Evolutionary conservation across 1,140 invertebrate genomes (phyloP).

Genomic region (Stegodyphus dumicola): DNA sequence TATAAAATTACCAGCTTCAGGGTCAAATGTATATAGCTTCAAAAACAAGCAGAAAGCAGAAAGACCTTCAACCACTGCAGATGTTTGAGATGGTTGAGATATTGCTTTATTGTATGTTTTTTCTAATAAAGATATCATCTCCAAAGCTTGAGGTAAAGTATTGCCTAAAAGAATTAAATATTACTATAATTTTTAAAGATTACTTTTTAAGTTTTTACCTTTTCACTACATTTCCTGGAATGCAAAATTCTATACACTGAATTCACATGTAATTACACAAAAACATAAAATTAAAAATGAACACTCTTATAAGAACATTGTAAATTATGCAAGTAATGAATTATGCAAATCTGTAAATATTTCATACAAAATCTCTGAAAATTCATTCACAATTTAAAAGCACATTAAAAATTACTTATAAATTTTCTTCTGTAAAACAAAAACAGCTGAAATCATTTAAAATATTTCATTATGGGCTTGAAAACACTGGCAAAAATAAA

Average conservation of each 20-base stretch:
- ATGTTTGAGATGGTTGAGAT: slow-evolving; percentile 74
- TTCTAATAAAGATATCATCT: slow-evolving; percentile 74
- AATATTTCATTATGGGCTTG: too few relatives aligned
- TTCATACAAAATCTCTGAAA: too few relatives aligned
- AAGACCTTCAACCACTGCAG: slow-evolving; percentile 82
- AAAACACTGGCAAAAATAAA: too few relatives aligned
- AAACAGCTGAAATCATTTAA: too few relatives aligned
- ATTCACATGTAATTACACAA: not conserved
- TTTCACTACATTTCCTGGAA: too few relatives aligned
- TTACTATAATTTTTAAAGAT: not conserved
- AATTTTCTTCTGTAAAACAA: too few relatives aligned
- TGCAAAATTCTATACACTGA: too few relatives aligned
- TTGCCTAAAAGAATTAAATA: slow-evolving; percentile 67
- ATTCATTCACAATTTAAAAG: too few relatives aligned
- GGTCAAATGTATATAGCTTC: slow-evolving; percentile 73
- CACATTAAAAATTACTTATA: too few relatives aligned
- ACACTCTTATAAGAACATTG: too few relatives aligned
- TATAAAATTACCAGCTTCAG: slow-evolving; percentile 66
- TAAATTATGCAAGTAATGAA: too few relatives aligned
- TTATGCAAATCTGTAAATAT: too few relatives aligned
- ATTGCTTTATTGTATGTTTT: slow-evolving; percentile 79
- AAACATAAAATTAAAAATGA: not conserved
- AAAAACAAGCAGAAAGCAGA: slow-evolving; percentile 80
- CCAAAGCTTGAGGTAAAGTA: slow-evolving; percentile 70
- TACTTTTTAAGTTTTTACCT: not conserved